These are phyloP conservation scores for Corythaixoides concolor DNA, from an alignment of 2,113 vertebrate genomes.

Conservation along the genomic window DNA sequence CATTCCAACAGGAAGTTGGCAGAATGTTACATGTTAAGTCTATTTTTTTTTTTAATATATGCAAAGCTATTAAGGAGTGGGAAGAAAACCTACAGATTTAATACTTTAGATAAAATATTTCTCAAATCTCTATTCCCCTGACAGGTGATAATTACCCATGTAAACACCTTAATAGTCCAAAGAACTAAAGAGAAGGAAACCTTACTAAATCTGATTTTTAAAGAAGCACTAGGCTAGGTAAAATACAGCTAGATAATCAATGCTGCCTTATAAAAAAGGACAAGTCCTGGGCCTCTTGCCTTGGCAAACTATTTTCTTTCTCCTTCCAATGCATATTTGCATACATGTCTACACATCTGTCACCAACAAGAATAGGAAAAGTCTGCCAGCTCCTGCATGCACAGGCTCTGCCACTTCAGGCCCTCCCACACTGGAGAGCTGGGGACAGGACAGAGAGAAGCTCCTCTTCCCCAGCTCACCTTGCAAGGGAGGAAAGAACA, in stretches of 20 bases:
- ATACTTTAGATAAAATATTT: not conserved
- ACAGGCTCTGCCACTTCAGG: not conserved
- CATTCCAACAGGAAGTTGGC: not conserved
- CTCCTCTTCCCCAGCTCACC: not conserved
- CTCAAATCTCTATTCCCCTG: not conserved
- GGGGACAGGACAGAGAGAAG: not conserved
- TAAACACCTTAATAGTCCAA: not conserved
- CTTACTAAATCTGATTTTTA: not conserved
- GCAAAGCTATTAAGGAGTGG: not conserved
- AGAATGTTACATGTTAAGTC: not conserved
- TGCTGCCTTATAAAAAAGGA: not conserved
- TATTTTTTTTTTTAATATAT: not conserved
- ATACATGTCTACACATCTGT: accelerated
- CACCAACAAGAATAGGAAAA: not conserved
- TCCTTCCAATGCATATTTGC: accelerated
- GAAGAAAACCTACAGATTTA: conserved; percentile 30
- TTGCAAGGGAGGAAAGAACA: accelerated
- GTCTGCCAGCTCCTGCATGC: accelerated
- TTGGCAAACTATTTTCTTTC: not conserved
- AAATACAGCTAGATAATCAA: not conserved
- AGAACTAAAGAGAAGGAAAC: not conserved
- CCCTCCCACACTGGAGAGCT: not conserved
- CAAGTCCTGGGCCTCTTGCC: not conserved
- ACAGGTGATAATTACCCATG: conserved; percentile 2
- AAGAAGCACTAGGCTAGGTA: not conserved